Evolutionary conservation across 2,888 invertebrate genomes (phyloP).

Genomic region (Petrolisthes manimaculis): DNA sequence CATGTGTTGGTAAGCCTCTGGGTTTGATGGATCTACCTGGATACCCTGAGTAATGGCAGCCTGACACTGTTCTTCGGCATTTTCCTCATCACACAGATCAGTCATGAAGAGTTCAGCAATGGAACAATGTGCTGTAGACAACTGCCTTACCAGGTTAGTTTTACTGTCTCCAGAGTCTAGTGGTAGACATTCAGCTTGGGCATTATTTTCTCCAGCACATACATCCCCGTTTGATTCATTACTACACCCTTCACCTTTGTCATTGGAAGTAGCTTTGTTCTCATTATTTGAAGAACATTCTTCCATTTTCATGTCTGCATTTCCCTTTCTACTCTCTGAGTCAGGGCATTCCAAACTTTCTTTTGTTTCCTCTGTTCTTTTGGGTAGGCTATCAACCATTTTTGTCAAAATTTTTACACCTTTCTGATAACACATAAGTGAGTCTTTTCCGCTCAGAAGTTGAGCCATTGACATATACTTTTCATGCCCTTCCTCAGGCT

Average conservation of each 20-base stretch:
- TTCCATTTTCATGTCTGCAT: background rate
- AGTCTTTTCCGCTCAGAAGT: slow-evolving; percentile 69
- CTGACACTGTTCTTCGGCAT: slow-evolving; percentile 70
- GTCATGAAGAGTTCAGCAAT: slow-evolving; percentile 72
- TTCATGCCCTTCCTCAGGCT: slow-evolving; percentile 70
- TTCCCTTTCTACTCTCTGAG: background rate
- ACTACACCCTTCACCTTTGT: background rate
- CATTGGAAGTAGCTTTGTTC: background rate
- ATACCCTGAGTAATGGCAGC: slow-evolving; percentile 70
- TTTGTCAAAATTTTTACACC: slow-evolving; percentile 70
- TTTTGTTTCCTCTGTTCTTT: background rate
- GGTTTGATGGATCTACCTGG: slow-evolving; percentile 69
- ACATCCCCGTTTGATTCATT: background rate
- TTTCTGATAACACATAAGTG: slow-evolving; percentile 70
- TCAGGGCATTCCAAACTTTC: background rate
- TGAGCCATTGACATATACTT: slow-evolving; percentile 72
- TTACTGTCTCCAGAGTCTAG: no score
- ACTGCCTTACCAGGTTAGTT: slow-evolving; percentile 66
- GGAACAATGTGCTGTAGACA: slow-evolving; percentile 71
- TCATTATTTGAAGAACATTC: no score
- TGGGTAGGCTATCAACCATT: slow-evolving; percentile 19
- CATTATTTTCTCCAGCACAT: background rate
- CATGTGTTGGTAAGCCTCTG: slow-evolving; percentile 69
- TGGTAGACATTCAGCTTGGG: no score
- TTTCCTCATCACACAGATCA: slow-evolving; percentile 71